phyloP scores from a whole-genome alignment of 2,888 invertebrate genomes.

The Stenichneumon culpator region DNA sequence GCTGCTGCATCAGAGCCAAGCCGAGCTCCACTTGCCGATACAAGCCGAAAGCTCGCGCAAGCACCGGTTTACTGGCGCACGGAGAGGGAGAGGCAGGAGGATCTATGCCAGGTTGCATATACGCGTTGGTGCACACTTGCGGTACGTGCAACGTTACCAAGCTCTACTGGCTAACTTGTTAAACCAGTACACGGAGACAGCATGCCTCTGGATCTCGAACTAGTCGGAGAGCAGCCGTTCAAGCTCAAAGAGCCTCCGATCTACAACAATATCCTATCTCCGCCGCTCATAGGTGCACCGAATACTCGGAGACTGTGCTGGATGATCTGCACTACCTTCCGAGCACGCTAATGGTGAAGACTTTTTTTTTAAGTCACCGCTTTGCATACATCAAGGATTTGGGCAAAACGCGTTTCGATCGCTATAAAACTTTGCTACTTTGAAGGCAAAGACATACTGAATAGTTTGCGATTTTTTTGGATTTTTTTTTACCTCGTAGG shows the following conservation, averaged over 20 bases:
- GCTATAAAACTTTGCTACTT: too few species aligned
- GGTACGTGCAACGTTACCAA: conserved; percentile 58
- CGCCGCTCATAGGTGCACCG: not conserved
- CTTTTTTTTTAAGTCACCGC: not conserved
- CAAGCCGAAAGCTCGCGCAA: conserved; percentile 56
- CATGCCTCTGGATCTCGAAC: conserved; percentile 21
- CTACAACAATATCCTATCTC: not conserved
- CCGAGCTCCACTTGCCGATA: conserved; percentile 43
- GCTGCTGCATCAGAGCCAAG: conserved; percentile 43
- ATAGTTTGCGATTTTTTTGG: too few species aligned
- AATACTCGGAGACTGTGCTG: not conserved
- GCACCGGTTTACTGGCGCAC: conserved; percentile 56
- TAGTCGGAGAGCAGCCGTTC: conserved; percentile 4
- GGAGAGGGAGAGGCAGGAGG: conserved; percentile 35
- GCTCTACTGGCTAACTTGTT: conserved; percentile 51
- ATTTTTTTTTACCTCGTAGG: too few species aligned
- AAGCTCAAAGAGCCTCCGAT: conserved; percentile 30
- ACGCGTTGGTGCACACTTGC: conserved; percentile 38
- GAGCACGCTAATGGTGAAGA: not conserved
- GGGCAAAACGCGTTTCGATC: too few species aligned
- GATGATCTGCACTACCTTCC: not conserved
- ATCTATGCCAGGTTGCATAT: not conserved
- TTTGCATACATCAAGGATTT: not conserved
- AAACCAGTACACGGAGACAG: conserved; percentile 46
- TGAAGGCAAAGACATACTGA: too few species aligned